Base-by-base conservation (phyloP, 2,113 vertebrate species). In the Bothrops jararaca region DNA sequence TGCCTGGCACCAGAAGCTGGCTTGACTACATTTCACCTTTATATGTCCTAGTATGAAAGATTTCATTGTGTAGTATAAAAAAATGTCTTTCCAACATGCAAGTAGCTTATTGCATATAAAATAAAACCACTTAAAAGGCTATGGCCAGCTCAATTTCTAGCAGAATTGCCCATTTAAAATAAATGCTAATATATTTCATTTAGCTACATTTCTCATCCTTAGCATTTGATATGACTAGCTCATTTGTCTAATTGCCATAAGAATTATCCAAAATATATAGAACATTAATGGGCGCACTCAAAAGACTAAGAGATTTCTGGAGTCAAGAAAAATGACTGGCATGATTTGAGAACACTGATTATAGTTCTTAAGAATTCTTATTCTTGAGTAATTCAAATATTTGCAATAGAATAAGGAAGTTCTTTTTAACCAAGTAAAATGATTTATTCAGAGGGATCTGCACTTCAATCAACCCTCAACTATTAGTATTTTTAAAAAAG, bases 41-140 rank as follows among this genome's bases (percentile, higher is more conserved):
- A 93, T 96, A 89, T 24, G 91, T 85, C 93, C 92, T 90, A 96
- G 92, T 45, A 93, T 24, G 93, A 94, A 91, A 94, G 87, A 90
- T 92, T 95, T 95, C 91, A 93, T 94, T 60, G 48, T 0, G 3
- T 90, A 93, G 34, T 91, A 90, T 95, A 92, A 95, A 96, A 69
- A 96, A 95, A 91, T 52, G 69, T 90, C 92, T 96, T 96, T 97
- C 56, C 92, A 95, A 23, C 74, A 88, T 29, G 85, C 15, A 94
- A 74, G 24, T 20, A 85, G 86, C 13, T 24, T 60, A 45, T 89
- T 95, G 94, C 88, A 86, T 90, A 48, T 92, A 1, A 20, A 9
- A 80, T 86, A 89, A 90, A 89, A 92, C 45, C 0, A 42, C 29
- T 5, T 90, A 94, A 88, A 93, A 95, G 64, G 93, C 50, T 0